A percentile compares a stretch with the other conserved stretches of the same genome.
phyloP scores from a whole-genome alignment of 2,888 invertebrate species.

The Actias luna region DNA sequence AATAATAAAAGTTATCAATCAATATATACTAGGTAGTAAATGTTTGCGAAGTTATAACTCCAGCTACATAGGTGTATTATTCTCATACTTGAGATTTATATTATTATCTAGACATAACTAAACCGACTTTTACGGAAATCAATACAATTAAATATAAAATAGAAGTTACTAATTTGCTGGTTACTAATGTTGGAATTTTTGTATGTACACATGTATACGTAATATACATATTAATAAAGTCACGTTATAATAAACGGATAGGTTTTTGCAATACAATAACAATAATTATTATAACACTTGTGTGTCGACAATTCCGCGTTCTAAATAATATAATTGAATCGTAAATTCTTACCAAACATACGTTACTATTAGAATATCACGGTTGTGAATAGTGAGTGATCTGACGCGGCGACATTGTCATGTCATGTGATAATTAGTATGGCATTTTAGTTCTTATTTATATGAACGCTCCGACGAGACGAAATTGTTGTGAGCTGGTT shows the following conservation, averaged over 20 bases:
- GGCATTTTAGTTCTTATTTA: conserved; percentile 25
- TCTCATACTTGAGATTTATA: no score
- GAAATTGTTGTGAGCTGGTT: conserved; percentile 12
- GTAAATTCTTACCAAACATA: background rate
- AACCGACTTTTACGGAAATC: no score
- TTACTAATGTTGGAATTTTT: no score
- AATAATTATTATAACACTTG: background rate
- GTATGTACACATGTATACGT: no score
- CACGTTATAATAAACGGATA: background rate
- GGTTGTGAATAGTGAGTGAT: conserved; percentile 18
- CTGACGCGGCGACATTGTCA: conserved; percentile 32
- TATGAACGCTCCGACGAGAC: conserved; percentile 24
- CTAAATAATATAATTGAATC: background rate
- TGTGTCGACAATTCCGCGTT: background rate
- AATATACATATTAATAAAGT: background rate
- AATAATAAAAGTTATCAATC: no score
- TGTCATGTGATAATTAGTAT: conserved; percentile 33
- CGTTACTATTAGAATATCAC: conserved; percentile 23
- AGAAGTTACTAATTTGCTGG: no score
- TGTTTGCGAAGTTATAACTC: no score
- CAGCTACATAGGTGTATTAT: no score
- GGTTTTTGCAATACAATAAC: background rate
- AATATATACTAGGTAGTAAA: no score
- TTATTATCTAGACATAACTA: no score
- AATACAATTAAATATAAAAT: no score